A percentile compares a stretch with the other conserved stretches of the same genome.
Evolutionary conservation across 1,140 invertebrate genomes (phyloP).

Genomic region (Drosophila jambulina): DNA sequence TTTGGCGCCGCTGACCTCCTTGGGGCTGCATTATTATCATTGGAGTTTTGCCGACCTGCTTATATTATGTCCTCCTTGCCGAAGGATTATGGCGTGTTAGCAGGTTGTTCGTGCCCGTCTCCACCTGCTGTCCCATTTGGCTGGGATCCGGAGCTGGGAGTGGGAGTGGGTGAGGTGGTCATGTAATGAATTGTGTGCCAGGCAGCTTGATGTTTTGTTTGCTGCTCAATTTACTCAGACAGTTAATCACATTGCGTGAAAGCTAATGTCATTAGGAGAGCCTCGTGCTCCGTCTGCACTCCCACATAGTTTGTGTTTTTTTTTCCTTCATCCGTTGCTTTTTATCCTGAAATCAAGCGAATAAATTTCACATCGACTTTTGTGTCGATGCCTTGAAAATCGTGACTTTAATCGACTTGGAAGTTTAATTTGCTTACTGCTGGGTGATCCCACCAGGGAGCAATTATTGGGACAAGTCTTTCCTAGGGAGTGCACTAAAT

Average conservation of each 20-base stretch:
- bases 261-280: constrained; percentile 45
- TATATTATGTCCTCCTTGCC: constrained; percentile 64
- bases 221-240: constrained; percentile 50
- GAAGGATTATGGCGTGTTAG: constrained; percentile 71
- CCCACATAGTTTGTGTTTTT: constrained; percentile 1
- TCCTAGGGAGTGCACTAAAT: not conserved
- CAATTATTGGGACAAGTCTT: not conserved
- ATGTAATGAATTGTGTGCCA: constrained; percentile 65
- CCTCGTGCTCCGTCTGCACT: constrained; percentile 24
- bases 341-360: constrained; percentile 6
- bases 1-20: constrained; percentile 66
- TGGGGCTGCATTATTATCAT: constrained; percentile 75
- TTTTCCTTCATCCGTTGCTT: not conserved
- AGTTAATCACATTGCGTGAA: constrained; percentile 58
- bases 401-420: constrained; percentile 14
- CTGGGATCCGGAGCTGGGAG: not conserved
- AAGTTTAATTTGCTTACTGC: not conserved
- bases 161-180: constrained; percentile 11
- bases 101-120: constrained; percentile 56
- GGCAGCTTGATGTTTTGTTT: constrained; percentile 44
- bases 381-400: constrained; percentile 18
- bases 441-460: not conserved
- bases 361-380: constrained; percentile 28
- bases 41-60: constrained; percentile 58
- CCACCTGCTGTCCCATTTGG: constrained; percentile 14